These are phyloP conservation scores for Microcebus jonahi DNA, from an alignment of 2,113 vertebrate species.

Conservation along the genomic window DNA sequence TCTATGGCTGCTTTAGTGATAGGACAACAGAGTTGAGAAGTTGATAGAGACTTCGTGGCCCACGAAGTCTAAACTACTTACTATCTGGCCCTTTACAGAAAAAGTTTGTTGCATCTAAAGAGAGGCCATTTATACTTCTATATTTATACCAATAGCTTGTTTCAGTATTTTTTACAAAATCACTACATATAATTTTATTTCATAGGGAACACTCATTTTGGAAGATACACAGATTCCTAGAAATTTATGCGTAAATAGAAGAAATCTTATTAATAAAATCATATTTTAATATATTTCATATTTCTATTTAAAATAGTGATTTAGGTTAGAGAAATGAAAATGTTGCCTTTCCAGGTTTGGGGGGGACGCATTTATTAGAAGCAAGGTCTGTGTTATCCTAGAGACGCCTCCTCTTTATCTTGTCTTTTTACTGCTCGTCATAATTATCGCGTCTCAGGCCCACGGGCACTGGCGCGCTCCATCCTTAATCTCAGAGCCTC, in stretches of 20 bases:
- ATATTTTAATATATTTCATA: background rate
- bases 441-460: background rate
- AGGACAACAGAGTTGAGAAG: background rate
- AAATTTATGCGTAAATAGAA: constrained; percentile 4
- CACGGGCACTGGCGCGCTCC: rapidly evolving
- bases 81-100: background rate
- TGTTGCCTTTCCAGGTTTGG: background rate
- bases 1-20: background rate
- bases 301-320: constrained; percentile 19
- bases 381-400: background rate
- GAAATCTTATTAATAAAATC: background rate
- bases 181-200: background rate
- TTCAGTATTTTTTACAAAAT: background rate
- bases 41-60: background rate
- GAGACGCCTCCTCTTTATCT: background rate
- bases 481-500: background rate
- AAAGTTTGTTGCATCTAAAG: background rate
- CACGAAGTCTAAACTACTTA: background rate
- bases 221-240: background rate
- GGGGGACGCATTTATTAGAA: background rate
- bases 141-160: background rate
- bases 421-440: background rate
- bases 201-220: background rate
- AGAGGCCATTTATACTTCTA: background rate
- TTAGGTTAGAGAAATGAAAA: constrained; percentile 3